Evolutionary conservation across 2,888 invertebrate genomes (phyloP), one percentile per base, ranked within the genome.

Genomic region (Augiades crinisus): DNA sequence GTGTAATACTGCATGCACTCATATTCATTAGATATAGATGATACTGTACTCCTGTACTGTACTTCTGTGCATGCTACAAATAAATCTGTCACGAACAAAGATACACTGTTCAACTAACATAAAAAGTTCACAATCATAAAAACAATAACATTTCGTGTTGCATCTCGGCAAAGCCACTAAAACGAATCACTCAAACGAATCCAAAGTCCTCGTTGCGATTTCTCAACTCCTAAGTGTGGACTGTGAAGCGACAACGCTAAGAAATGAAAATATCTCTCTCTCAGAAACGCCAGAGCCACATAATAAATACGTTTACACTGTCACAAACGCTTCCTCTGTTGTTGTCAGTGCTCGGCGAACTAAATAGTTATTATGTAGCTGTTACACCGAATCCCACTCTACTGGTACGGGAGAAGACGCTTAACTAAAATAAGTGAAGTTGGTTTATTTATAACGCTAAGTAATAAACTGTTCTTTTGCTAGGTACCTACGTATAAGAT

Each of bases 231-330:
- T 51, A 22, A 51, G 44, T 13, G 51, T 30, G 30, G 31, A 44
- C 37, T 34, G 33, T 8, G 17, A 51, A 38, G 14, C 27, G 44
- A 30, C 38, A 44, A 44, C 38, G 50, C 43, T 53, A 52, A 53
- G 51, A 46, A 47, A 50, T 22, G 49, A 60, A 57, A 58, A 53
- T 59, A 54, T 54, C 27, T 51, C 38, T 3, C 24, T 31, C 31
- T 31, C 44, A 51, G 51, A 38, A 52, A 52, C 37, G 46, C 47
- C 53, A 46, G 40, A 44, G 51, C 44, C 40, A 41, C 45, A 47
- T 51, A 53, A 56, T 60, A 58, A 59, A 59, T 58, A 53, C 38
- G 43, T 56, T 53, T 41, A 53, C 53, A 33, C 53, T 57, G 55
- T 55, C 59, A 47, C 53, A 40, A 47, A 19, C 51, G 56, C 56